These are phyloP conservation scores for Idaea dimidiata DNA, from an alignment of 2,888 invertebrate species.

Conservation along the genomic window DNA sequence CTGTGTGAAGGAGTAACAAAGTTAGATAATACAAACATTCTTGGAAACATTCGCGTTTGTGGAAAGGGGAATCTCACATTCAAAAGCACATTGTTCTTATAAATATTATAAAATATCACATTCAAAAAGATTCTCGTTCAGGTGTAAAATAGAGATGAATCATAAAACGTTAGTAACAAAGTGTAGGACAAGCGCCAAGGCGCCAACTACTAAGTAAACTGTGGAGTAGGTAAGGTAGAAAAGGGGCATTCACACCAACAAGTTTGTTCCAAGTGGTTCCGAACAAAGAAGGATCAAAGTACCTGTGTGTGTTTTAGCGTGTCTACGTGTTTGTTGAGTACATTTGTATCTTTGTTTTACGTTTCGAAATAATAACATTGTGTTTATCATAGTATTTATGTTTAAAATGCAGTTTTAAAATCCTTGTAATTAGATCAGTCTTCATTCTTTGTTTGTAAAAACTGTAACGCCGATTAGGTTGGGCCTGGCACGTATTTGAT, in stretches of 20 bases:
- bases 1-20: too few species aligned
- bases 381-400: not conserved
- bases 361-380: constrained; percentile 14
- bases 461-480: not conserved
- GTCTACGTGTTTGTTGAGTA: constrained; percentile 17
- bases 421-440: not conserved
- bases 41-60: too few species aligned
- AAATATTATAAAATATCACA: too few species aligned
- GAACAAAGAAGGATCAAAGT: constrained; percentile 16
- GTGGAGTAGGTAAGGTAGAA: not conserved
- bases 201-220: too few species aligned
- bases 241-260: constrained; percentile 15
- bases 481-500: too few species aligned
- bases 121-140: too few species aligned
- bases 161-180: constrained; percentile 16
- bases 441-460: not conserved
- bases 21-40: too few species aligned
- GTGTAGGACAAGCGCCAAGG: constrained; percentile 6
- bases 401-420: not conserved
- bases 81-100: too few species aligned
- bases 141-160: constrained; percentile 8
- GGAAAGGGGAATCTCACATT: too few species aligned
- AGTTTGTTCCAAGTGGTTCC: constrained; percentile 10
- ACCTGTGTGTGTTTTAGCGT: constrained; percentile 13
- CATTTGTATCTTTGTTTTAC: constrained; percentile 19